Evolutionary conservation across 1,140 invertebrate genomes (phyloP).

Genomic region (Popillia japonica): DNA sequence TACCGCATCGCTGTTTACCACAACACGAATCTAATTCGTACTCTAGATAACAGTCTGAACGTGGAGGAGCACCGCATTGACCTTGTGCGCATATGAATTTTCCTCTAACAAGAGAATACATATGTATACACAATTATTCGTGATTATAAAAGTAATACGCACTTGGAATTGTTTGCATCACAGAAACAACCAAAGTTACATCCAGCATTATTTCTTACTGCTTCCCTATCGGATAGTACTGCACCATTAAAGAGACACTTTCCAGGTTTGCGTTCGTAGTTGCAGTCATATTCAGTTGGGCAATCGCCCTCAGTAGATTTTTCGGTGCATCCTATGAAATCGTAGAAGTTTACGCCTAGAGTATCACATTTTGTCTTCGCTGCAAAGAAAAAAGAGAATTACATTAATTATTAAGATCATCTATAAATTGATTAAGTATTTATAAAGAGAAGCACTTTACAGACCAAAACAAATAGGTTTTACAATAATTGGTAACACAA

Average conservation of each 20-base stretch:
- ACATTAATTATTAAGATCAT: no score
- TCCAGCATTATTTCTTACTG: no score
- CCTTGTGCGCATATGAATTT: neutral
- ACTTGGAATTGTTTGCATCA: neutral
- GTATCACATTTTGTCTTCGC: neutral
- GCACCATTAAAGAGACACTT: neutral
- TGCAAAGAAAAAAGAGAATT: neutral
- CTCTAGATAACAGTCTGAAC: neutral
- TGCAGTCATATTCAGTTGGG: neutral
- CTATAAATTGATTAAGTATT: no score
- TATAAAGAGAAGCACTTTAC: no score
- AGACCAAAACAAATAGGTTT: no score
- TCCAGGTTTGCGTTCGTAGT: neutral
- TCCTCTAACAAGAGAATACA: neutral
- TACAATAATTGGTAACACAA: no score
- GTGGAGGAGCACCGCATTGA: neutral
- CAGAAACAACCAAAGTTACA: neutral
- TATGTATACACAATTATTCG: neutral
- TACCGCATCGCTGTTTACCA: constrained; percentile 25
- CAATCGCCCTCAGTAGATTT: neutral
- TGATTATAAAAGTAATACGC: neutral
- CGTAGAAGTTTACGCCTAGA: constrained; percentile 7
- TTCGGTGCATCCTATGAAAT: neutral
- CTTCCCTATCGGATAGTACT: neutral
- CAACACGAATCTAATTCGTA: constrained; percentile 35